These are phyloP conservation scores for Ectemnius lituratus DNA, from an alignment of 2,888 invertebrate genomes.

Conservation along the genomic window DNA sequence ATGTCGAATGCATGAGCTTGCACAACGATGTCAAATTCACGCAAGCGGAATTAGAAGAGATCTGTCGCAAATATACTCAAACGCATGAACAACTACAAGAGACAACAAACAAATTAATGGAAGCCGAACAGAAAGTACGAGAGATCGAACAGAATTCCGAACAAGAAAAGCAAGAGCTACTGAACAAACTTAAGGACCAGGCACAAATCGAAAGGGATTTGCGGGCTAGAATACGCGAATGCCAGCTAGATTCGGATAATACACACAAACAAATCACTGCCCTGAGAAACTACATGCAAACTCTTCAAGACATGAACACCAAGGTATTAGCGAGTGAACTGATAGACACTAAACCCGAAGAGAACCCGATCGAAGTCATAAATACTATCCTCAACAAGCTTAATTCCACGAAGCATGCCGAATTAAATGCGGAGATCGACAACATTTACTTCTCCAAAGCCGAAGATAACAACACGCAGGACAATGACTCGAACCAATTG, in stretches of 20 bases:
- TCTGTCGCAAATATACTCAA: constrained; percentile 71
- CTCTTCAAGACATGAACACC: constrained; percentile 67
- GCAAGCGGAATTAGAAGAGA: constrained; percentile 71
- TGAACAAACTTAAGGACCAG: constrained; percentile 67
- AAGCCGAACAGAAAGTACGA: constrained; percentile 67
- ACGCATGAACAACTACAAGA: constrained; percentile 70
- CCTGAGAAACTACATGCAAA: constrained; percentile 69
- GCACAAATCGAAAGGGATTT: constrained; percentile 61
- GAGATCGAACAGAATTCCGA: constrained; percentile 66
- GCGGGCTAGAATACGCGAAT: constrained; percentile 58
- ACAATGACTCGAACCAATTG: constrained; percentile 57
- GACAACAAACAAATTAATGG: constrained; percentile 66
- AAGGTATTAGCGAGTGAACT: constrained; percentile 58
- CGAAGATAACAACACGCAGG: constrained; percentile 63
- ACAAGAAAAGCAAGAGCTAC: constrained; percentile 67
- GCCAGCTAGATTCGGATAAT: constrained; percentile 64
- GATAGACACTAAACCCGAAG: constrained; percentile 58
- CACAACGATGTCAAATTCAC: constrained; percentile 70
- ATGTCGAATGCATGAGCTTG: constrained; percentile 72
- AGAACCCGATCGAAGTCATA: constrained; percentile 66
- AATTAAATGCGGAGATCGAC: constrained; percentile 53
- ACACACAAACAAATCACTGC: constrained; percentile 71
- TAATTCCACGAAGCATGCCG: constrained; percentile 59
- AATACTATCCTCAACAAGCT: constrained; percentile 66
- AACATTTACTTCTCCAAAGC: constrained; percentile 53